Conservation (phyloP, 1,140 invertebrate genomes). For the Lucilia cuprina region DNA sequence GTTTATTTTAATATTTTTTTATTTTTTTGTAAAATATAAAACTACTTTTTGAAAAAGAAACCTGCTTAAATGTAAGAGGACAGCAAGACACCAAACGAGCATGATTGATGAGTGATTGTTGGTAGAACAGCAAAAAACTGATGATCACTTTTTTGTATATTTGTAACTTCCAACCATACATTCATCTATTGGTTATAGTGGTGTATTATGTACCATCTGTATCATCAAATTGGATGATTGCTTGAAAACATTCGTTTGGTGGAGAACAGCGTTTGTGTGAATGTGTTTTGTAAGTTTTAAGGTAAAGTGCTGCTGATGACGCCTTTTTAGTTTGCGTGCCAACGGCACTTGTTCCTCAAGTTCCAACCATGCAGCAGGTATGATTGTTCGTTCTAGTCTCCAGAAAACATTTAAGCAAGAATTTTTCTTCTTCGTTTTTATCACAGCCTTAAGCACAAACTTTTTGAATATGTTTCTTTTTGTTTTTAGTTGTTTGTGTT, state of each 20-base stretch:
- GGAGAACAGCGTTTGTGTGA: neutral
- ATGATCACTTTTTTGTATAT: neutral
- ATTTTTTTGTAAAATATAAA: slow-evolving; percentile 13
- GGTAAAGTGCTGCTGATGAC: slow-evolving; percentile 30
- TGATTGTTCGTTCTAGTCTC: neutral
- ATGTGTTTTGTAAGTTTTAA: neutral
- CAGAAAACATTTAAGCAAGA: slow-evolving; percentile 12
- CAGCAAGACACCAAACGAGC: neutral
- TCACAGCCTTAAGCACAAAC: slow-evolving; percentile 34
- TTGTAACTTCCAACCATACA: neutral
- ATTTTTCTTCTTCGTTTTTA: slow-evolving; percentile 26
- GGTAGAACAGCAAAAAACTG: neutral
- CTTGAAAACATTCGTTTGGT: too few relatives aligned
- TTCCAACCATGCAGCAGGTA: neutral
- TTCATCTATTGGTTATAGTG: too few relatives aligned
- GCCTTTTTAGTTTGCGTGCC: slow-evolving; percentile 21
- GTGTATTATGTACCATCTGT: too few relatives aligned
- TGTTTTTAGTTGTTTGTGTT: neutral
- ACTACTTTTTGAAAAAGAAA: neutral
- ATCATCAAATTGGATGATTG: too few relatives aligned
- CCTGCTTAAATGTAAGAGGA: neutral
- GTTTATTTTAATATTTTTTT: neutral
- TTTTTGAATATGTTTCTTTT: slow-evolving; percentile 2
- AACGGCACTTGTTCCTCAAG: neutral
- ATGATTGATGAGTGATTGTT: slow-evolving; percentile 1